Evolutionary conservation across 2,113 vertebrate genomes (phyloP).

Genomic region (Aptenodytes forsteri): DNA sequence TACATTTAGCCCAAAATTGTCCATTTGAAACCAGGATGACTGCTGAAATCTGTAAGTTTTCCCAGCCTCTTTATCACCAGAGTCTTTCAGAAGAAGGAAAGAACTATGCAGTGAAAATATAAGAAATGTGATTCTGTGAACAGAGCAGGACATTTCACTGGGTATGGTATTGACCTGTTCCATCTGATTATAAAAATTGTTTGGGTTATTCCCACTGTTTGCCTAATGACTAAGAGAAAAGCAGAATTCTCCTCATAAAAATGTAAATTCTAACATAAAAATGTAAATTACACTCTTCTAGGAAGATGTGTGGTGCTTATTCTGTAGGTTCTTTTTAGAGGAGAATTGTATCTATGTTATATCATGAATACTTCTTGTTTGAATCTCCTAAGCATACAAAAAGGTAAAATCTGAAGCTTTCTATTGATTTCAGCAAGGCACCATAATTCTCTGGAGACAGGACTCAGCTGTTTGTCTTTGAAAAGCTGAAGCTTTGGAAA

Average conservation of each 20-base stretch:
- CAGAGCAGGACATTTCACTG: not conserved
- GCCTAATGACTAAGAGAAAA: not conserved
- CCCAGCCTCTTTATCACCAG: not conserved
- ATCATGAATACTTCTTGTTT: not conserved
- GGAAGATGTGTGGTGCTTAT: not conserved
- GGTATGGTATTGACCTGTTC: not conserved
- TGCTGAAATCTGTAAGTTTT: not conserved
- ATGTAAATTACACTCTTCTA: not conserved
- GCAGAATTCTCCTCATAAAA: not conserved
- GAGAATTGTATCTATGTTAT: not conserved
- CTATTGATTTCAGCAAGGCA: not conserved
- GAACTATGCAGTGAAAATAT: not conserved
- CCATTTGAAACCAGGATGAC: not conserved
- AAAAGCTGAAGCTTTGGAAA: constrained; percentile 32
- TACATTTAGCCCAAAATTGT: not conserved
- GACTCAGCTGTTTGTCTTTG: not conserved
- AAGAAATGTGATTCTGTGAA: not conserved
- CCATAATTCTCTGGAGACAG: not conserved
- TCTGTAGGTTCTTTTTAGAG: not conserved
- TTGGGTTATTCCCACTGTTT: not conserved
- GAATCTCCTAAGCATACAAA: not conserved
- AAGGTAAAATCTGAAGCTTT: constrained; percentile 1
- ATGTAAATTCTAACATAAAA: not conserved
- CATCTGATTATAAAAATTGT: not conserved
- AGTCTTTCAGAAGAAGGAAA: not conserved